phyloP scores from a whole-genome alignment of 2,113 vertebrate genomes.

The Prietella phreatophila region DNA sequence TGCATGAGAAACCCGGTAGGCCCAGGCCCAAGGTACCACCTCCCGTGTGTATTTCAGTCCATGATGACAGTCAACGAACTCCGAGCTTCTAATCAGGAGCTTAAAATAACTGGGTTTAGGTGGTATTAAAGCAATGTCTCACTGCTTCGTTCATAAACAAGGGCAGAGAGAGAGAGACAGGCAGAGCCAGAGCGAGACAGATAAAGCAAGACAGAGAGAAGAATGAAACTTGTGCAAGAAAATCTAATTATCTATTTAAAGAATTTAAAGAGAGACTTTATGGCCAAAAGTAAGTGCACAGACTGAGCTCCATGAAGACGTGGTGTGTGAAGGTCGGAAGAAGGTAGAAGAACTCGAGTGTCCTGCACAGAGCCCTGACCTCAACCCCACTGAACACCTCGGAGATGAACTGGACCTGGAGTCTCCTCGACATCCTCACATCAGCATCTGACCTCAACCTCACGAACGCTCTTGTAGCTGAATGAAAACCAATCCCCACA shows the following conservation, averaged over 20 bases:
- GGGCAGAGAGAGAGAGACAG: neutral
- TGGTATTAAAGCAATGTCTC: neutral
- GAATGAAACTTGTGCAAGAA: too few relatives aligned
- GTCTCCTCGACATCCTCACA: too few relatives aligned
- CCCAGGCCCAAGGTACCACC: neutral
- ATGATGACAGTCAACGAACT: slow-evolving; percentile 16
- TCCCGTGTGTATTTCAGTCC: slow-evolving; percentile 28
- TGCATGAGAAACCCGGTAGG: neutral
- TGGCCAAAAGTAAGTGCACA: too few relatives aligned
- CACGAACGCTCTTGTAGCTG: neutral
- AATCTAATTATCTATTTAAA: too few relatives aligned
- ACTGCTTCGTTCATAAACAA: neutral
- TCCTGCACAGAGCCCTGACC: neutral
- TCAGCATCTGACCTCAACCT: neutral
- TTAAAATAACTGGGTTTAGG: slow-evolving; percentile 52
- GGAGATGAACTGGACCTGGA: neutral
- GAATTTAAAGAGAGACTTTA: too few relatives aligned
- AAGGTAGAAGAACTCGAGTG: neutral
- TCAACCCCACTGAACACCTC: neutral
- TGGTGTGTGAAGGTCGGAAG: too few relatives aligned
- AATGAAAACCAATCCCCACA: neutral
- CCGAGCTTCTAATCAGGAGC: slow-evolving; percentile 37
- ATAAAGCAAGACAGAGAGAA: too few relatives aligned
- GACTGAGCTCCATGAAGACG: too few relatives aligned
- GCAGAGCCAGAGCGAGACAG: too few relatives aligned